Evolutionary conservation across 2,113 vertebrate species (phyloP).

Genomic region (Bufo bufo): DNA sequence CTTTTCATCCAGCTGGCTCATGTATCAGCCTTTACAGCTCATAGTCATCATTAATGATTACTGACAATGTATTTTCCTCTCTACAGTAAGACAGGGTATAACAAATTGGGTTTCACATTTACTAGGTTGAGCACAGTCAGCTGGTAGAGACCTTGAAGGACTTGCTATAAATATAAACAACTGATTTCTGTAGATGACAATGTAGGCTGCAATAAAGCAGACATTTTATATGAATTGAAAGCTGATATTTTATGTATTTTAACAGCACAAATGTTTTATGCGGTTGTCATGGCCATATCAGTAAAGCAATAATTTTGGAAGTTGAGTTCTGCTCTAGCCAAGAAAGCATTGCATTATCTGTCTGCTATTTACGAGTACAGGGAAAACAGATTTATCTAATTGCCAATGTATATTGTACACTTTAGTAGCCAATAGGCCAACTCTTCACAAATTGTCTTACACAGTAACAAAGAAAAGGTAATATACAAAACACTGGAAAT

Average conservation of each 20-base stretch:
- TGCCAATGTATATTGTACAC: neutral
- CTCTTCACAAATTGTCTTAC: neutral
- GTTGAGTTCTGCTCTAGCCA: neutral
- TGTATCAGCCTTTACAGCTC: constrained; percentile 20
- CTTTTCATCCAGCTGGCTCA: constrained; percentile 35
- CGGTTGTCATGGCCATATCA: constrained; percentile 38
- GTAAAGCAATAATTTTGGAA: constrained; percentile 31
- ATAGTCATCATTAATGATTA: constrained; percentile 52
- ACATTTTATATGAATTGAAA: constrained; percentile 21
- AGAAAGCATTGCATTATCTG: neutral
- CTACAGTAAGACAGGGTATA: constrained; percentile 21
- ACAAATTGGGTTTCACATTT: constrained; percentile 42
- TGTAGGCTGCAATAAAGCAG: constrained; percentile 14
- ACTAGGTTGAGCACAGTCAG: constrained; percentile 42
- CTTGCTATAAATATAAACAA: constrained; percentile 47
- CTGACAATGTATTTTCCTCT: constrained; percentile 48
- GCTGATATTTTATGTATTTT: constrained; percentile 42
- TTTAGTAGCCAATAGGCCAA: neutral
- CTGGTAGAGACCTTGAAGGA: constrained; percentile 33
- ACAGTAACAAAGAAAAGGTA: neutral
- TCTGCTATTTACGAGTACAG: neutral
- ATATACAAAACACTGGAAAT: neutral
- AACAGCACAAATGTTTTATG: constrained; percentile 48
- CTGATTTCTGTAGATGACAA: constrained; percentile 21
- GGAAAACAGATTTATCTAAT: neutral